Percentiles rank a stretch among this genome's conserved stretches.
Conservation (phyloP, 1,140 invertebrate species). For the Ruditapes philippinarum region DNA sequence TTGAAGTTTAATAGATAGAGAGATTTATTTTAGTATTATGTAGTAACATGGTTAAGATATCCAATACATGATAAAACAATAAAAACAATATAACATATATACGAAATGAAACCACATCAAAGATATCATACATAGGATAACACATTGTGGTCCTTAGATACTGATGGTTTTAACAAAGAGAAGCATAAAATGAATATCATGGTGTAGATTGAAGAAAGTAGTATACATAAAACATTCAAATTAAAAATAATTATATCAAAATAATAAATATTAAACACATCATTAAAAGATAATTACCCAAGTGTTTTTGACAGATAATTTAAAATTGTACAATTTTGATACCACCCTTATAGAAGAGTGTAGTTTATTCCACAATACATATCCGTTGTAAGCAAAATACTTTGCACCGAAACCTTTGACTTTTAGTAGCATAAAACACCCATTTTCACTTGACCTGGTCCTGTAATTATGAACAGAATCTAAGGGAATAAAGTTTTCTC, state of each 20-base stretch:
- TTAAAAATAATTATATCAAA: background rate
- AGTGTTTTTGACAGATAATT: too few relatives aligned
- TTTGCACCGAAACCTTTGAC: slow-evolving; percentile 32
- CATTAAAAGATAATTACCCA: background rate
- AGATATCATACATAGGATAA: slow-evolving; percentile 31
- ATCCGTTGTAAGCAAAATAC: slow-evolving; percentile 41
- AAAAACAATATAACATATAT: slow-evolving; percentile 20
- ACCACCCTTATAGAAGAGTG: background rate
- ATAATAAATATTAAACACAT: too few relatives aligned
- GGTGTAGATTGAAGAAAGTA: background rate
- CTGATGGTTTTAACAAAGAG: background rate
- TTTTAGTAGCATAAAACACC: background rate
- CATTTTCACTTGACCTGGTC: slow-evolving; percentile 17
- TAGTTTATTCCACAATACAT: slow-evolving; percentile 18
- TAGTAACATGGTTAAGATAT: background rate
- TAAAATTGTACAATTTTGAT: too few relatives aligned
- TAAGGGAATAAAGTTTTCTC: background rate
- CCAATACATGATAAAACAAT: slow-evolving; percentile 17
- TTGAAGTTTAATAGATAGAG: too few relatives aligned
- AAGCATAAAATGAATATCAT: background rate
- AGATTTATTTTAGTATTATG: slow-evolving; percentile 29
- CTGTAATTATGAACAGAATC: background rate
- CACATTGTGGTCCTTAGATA: background rate
- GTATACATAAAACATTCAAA: background rate
- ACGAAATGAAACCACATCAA: slow-evolving; percentile 21